phyloP scores from a whole-genome alignment of 2,113 vertebrate genomes.

The Macrotis lagotis region DNA sequence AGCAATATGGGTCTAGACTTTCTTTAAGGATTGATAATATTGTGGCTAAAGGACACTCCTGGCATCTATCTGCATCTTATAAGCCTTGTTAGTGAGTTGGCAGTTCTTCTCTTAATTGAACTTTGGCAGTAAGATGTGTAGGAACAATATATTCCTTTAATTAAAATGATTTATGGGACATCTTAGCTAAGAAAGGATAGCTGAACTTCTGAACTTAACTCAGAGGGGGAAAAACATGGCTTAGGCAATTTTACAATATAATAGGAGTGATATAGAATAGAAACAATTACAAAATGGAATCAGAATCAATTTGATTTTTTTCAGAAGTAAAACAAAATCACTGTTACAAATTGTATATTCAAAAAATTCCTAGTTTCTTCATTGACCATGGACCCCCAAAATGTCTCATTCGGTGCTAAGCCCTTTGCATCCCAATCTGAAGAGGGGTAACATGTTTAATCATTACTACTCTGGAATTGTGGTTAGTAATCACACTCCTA shows the following conservation, averaged over 20 bases:
- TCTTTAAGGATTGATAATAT: not conserved
- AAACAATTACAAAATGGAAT: not conserved
- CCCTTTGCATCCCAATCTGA: not conserved
- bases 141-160: not conserved
- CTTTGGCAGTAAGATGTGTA: not conserved
- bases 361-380: not conserved
- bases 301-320: not conserved
- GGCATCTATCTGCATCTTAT: not conserved
- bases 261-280: not conserved
- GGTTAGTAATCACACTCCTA: not conserved
- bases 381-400: not conserved
- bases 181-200: not conserved
- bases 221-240: not conserved
- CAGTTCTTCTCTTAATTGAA: not conserved
- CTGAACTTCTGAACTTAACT: not conserved
- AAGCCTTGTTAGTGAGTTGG: not conserved
- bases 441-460: not conserved
- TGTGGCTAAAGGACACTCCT: not conserved
- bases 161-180: not conserved
- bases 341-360: not conserved
- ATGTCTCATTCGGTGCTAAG: not conserved
- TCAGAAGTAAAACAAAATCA: not conserved
- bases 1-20: not conserved
- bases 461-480: not conserved
- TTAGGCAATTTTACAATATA: not conserved